Base-by-base conservation (phyloP, 2,797 vertebrate species). In the Sebastes trivittatus region DNA sequence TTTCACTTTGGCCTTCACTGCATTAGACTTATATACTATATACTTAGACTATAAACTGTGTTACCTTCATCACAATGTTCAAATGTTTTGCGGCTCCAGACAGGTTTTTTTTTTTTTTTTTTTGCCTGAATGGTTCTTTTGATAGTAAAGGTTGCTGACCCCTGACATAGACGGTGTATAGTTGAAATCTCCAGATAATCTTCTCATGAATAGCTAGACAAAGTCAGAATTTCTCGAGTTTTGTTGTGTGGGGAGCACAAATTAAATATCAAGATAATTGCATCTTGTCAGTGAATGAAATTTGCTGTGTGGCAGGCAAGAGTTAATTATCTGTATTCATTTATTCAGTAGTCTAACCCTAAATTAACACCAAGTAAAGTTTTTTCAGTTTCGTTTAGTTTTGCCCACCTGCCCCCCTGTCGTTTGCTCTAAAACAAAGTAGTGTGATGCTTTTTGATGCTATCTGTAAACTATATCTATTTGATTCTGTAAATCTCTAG, bases 401-500 rank as follows among this genome's bases (percentile, higher is more conserved):
- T 13, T 5, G 34, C 6, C 11, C 13, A 5, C 23, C 0, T 1
- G 30, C 20, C 20, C n/a, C n/a, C 4, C n/a, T n/a, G 29, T 7
- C 9, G 10, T 23, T 5, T 38, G 2, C 13, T 14, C 11, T 38
- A 11, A 1, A 38, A 14, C n/a, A 32, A 36, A 32, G 11, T 14
- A 23, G 34, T 64, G 62, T 38, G 34, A 7, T 8, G 1, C 7
- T 42, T 23, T 52, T 16, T 7, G 18, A 2, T 18, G 18, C 0
- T 42, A 64, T 64, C 22, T 38, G 62, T 38, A 16, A 27, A 13
- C 25, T 11, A n/a, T 20, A 32, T 20, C 2, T 25, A 36, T 23
- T 46, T 20, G 7, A 52, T 73, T 58, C 14, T 56, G 9, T 34
- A 30, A 16, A 7, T 74, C 11, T n/a, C 1, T 16, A 25, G 20